Base-by-base conservation (phyloP, 2,888 invertebrate genomes). In the Theretra japonica region DNA sequence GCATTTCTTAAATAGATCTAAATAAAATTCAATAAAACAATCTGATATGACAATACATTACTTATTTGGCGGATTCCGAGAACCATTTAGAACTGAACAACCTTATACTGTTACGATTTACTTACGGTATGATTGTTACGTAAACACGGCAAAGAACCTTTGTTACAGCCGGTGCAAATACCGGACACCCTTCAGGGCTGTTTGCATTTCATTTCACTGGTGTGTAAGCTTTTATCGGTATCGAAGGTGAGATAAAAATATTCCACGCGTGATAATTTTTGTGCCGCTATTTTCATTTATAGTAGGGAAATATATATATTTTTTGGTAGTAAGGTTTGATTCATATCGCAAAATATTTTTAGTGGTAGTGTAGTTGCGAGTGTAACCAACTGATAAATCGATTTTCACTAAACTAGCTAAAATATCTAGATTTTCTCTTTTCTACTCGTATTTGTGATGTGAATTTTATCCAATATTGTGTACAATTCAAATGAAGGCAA, bases 181-280 rank as follows among this genome's bases (percentile, higher is more conserved):
- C 25, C 69, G 70, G 68, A 70, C 65, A 72, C 48, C 70, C 68
- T 68, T 70, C 56, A 48, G 75, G 75, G 72, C 75, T 82, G 80
- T 84, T 82, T 81, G 79, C 79, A 75, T 85, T 85, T 81, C 79
- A 86, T 84, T 80, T 77, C 73, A 75, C 80, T 77, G 76, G 76
- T 72, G 74, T 81, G 79, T 79, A 74, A 73, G 58, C 73, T 56
- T 72, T 76, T 76, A 75, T 73, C 77, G 75, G 75, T 33, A 41
- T 62, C 62, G 62, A 33, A 62, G 62, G 62, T 41, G 62, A 41
- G 41, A 62, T 62, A 41, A 62, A 62, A 30, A 62, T 30, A 30
- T 21, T n/a, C n/a, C 3, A 15, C 25, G 4, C 21, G 5, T 28
- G 59, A 41, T 33, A 4, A 33, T 30, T 62, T 33, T 15, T 3